A percentile compares a stretch with the other conserved stretches of the same genome.
These are phyloP conservation scores for Sceloporus undulatus DNA, from an alignment of 2,113 vertebrate genomes.

Conservation along the genomic window DNA sequence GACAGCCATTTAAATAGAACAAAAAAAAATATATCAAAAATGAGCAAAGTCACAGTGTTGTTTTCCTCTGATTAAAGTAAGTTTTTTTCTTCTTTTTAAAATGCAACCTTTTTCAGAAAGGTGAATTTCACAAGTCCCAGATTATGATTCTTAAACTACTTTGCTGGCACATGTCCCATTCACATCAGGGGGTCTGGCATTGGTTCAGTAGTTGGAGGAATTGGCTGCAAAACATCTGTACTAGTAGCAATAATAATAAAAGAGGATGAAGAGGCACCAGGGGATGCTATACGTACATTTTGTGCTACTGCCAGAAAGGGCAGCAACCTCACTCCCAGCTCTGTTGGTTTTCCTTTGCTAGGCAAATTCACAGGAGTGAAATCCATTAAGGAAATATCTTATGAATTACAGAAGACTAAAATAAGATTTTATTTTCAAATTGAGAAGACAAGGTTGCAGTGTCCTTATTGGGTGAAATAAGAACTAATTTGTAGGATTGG, in stretches of 20 bases:
- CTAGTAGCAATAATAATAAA: slow-evolving; percentile 57
- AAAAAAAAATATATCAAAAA: neutral
- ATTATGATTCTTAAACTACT: slow-evolving; percentile 1
- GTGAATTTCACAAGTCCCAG: neutral
- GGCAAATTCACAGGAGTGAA: slow-evolving; percentile 67
- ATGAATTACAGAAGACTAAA: slow-evolving; percentile 47
- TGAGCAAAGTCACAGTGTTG: neutral
- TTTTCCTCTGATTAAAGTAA: neutral
- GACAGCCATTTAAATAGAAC: neutral
- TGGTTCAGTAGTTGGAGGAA: slow-evolving; percentile 41
- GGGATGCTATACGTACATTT: slow-evolving; percentile 59
- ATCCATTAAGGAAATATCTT: slow-evolving; percentile 70
- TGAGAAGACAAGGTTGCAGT: slow-evolving; percentile 34
- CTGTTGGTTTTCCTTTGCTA: slow-evolving; percentile 57
- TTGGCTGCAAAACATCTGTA: slow-evolving; percentile 47
- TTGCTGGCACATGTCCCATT: slow-evolving; percentile 23
- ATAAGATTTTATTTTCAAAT: slow-evolving; percentile 51
- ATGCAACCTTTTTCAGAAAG: neutral
- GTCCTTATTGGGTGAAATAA: neutral
- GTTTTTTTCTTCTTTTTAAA: neutral
- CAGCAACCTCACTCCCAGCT: slow-evolving; percentile 55
- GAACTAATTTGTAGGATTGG: neutral
- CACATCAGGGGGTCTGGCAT: slow-evolving; percentile 2
- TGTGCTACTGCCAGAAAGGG: slow-evolving; percentile 69
- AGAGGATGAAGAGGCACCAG: slow-evolving; percentile 44